These are phyloP conservation scores for Lonchura striata DNA, from an alignment of 2,113 vertebrate genomes.

Conservation along the genomic window DNA sequence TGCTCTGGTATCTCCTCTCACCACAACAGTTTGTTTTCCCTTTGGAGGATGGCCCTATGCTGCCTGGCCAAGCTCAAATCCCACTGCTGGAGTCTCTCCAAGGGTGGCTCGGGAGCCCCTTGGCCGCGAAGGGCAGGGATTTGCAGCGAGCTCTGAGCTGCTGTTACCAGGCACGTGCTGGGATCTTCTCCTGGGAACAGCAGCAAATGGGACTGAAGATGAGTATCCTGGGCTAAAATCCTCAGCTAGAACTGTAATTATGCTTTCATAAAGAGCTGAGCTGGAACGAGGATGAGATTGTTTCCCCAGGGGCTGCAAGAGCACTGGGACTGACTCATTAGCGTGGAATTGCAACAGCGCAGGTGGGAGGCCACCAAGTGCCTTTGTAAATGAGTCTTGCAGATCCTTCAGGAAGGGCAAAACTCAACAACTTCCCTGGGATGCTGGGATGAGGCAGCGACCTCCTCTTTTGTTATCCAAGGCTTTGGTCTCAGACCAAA, in stretches of 20 bases:
- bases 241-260: conserved; percentile 19
- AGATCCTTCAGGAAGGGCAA: background rate
- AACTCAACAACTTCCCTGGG: background rate
- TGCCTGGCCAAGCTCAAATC: background rate
- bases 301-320: background rate
- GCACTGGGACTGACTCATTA: background rate
- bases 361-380: conserved; percentile 8
- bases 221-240: background rate
- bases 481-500: background rate
- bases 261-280: background rate
- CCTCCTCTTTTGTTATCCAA: background rate
- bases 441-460: background rate
- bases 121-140: background rate
- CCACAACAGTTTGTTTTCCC: background rate
- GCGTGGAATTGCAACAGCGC: background rate
- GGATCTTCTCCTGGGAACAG: background rate
- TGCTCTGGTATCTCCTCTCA: background rate
- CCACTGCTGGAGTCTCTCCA: background rate
- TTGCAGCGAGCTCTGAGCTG: background rate
- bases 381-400: background rate
- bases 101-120: background rate
- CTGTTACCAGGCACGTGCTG: background rate
- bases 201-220: background rate
- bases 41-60: background rate
- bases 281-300: background rate